A percentile compares a stretch with the other conserved stretches of the same genome.
These are phyloP conservation scores for Neomicropteryx cornuta DNA, from an alignment of 1,140 invertebrate species.

Conservation along the genomic window DNA sequence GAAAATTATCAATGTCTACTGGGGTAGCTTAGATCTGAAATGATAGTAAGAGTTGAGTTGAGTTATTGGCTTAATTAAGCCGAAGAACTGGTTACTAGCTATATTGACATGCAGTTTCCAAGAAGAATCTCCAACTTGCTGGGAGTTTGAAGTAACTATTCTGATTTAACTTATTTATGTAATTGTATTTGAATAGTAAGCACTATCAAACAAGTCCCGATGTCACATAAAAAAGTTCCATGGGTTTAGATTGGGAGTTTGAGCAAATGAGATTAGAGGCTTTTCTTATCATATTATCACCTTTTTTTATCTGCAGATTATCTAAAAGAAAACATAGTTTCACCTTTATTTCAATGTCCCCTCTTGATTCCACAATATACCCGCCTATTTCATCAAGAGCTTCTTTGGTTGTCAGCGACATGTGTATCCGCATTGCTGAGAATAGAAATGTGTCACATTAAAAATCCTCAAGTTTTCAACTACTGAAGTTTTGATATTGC, in stretches of 20 bases:
- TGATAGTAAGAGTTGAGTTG: no score
- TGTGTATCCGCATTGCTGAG: conserved; percentile 56
- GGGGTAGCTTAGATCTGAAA: no score
- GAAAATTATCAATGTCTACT: no score
- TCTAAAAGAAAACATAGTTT: conserved; percentile 8
- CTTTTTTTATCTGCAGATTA: conserved; percentile 2
- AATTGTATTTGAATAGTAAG: neutral
- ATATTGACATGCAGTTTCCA: no score
- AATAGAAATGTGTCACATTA: conserved; percentile 2
- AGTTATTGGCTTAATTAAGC: no score
- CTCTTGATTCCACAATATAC: conserved; percentile 46
- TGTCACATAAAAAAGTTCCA: neutral
- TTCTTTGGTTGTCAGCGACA: conserved; percentile 48
- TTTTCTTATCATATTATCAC: neutral
- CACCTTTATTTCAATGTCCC: conserved; percentile 41
- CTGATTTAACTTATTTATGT: conserved; percentile 3
- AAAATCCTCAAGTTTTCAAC: conserved; percentile 5
- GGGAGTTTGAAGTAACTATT: no score
- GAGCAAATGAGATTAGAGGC: neutral
- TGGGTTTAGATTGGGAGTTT: no score
- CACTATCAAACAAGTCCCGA: neutral
- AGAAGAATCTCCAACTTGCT: no score
- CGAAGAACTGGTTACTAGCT: no score
- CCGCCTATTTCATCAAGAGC: conserved; percentile 48
- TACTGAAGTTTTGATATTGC: no score